phyloP scores from a whole-genome alignment of 2,888 invertebrate species.

The Ormyrus rosae region DNA sequence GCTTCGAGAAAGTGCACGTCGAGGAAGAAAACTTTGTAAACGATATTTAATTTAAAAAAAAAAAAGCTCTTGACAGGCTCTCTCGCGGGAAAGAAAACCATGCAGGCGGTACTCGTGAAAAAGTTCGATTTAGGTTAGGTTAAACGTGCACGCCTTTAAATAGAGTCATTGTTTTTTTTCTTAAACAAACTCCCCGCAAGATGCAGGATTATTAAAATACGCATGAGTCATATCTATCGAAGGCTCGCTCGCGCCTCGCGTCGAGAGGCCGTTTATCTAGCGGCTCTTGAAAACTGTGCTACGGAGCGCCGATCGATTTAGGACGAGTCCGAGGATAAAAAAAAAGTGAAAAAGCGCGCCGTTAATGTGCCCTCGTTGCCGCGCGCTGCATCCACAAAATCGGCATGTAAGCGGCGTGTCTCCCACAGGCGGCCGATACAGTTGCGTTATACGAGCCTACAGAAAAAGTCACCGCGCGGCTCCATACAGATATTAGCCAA shows the following conservation, averaged over 20 bases:
- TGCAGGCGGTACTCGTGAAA: background rate
- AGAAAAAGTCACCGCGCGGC: conserved; percentile 7
- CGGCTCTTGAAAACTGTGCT: conserved; percentile 32
- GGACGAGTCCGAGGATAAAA: conserved; percentile 15
- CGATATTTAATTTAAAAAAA: too few relatives aligned
- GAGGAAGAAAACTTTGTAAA: too few relatives aligned
- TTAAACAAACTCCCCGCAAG: conserved; percentile 4
- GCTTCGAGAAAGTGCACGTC: too few relatives aligned
- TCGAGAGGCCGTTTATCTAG: conserved; percentile 26
- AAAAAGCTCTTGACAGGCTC: too few relatives aligned
- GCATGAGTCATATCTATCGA: conserved; percentile 36
- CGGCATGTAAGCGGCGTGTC: background rate
- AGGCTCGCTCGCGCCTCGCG: background rate
- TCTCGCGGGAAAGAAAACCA: too few relatives aligned
- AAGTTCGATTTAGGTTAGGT: conserved; percentile 28
- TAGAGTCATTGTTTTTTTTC: conserved; percentile 41
- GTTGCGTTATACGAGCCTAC: conserved; percentile 15
- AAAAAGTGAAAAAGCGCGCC: conserved; percentile 26
- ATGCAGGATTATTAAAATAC: conserved; percentile 42
- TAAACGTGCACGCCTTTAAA: conserved; percentile 29
- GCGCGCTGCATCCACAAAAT: background rate
- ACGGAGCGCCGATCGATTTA: conserved; percentile 29
- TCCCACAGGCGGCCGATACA: background rate
- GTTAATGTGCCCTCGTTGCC: conserved; percentile 39
- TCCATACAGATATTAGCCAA: conserved; percentile 58